Conservation (phyloP, 1,140 invertebrate species). For the Ctenoplectra terminalis region DNA sequence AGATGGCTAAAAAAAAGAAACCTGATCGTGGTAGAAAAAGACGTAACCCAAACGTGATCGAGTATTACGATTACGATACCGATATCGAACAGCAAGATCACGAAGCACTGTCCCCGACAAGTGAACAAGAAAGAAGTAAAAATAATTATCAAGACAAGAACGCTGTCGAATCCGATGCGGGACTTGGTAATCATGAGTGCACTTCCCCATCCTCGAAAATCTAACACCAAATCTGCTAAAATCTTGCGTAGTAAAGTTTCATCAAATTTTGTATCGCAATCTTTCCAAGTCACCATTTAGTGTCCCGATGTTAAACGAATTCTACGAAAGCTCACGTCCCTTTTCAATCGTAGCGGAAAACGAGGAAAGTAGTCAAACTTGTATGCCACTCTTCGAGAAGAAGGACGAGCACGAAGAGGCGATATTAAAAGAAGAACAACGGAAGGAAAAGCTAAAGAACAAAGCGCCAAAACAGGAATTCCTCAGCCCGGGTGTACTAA, state of each 20-base stretch:
- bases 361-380: neutral
- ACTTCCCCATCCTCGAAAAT: constrained; percentile 8
- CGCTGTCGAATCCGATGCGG: constrained; percentile 1
- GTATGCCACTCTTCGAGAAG: constrained; percentile 8
- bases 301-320: neutral
- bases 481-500: neutral
- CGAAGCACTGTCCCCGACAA: neutral
- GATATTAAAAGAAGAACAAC: constrained; percentile 44
- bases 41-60: constrained; percentile 53
- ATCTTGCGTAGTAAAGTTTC: constrained; percentile 5
- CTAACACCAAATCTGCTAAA: neutral
- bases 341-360: neutral
- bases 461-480: constrained; percentile 64
- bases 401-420: constrained; percentile 58
- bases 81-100: constrained; percentile 25
- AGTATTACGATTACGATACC: constrained; percentile 72
- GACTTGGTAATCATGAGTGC: constrained; percentile 23
- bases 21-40: neutral
- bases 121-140: constrained; percentile 5
- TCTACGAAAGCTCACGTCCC: neutral
- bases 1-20: constrained; percentile 38
- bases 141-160: constrained; percentile 15
- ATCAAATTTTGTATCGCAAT: constrained; percentile 2
- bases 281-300: neutral
- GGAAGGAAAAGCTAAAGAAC: constrained; percentile 25